Evolutionary conservation across 1,140 invertebrate genomes (phyloP).

Genomic region (Neodiprion lecontei): DNA sequence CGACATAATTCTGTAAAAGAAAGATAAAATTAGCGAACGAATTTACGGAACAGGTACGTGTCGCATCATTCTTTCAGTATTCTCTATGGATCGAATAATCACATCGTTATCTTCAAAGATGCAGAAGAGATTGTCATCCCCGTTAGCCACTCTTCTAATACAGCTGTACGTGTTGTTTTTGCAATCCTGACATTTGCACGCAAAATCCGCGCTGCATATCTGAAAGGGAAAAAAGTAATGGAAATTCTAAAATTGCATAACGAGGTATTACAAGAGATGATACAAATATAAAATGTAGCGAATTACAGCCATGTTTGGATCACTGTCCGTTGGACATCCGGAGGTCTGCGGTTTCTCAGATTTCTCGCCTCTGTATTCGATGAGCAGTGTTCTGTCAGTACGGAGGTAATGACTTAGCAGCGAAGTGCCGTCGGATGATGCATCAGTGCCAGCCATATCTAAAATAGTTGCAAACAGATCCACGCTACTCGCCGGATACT

Average conservation of each 20-base stretch:
- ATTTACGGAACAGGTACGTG: not conserved
- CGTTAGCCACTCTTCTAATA: slow-evolving; percentile 66
- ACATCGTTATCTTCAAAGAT: slow-evolving; percentile 77
- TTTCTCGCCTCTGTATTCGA: slow-evolving; percentile 84
- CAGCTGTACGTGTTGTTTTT: slow-evolving; percentile 87
- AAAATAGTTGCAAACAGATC: slow-evolving; percentile 86
- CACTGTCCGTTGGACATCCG: slow-evolving; percentile 65
- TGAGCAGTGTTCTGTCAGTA: slow-evolving; percentile 66
- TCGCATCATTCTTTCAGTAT: not conserved
- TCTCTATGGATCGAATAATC: slow-evolving; percentile 28
- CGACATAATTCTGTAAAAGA: slow-evolving; percentile 69
- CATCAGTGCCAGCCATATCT: slow-evolving; percentile 66
- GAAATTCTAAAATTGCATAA: slow-evolving; percentile 6
- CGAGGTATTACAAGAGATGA: slow-evolving; percentile 12
- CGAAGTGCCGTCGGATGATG: slow-evolving; percentile 57
- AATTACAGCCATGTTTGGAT: slow-evolving; percentile 67
- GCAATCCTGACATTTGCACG: slow-evolving; percentile 84
- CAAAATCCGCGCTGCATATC: slow-evolving; percentile 70
- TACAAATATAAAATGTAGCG: slow-evolving; percentile 10
- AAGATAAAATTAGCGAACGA: slow-evolving; percentile 21
- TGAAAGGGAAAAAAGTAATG: slow-evolving; percentile 49
- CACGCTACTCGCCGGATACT: slow-evolving; percentile 73
- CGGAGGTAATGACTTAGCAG: slow-evolving; percentile 35
- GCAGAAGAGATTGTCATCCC: slow-evolving; percentile 75
- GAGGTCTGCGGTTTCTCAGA: slow-evolving; percentile 58